phyloP scores from a whole-genome alignment of 1,140 invertebrate species.

The Semibalanus balanoides region DNA sequence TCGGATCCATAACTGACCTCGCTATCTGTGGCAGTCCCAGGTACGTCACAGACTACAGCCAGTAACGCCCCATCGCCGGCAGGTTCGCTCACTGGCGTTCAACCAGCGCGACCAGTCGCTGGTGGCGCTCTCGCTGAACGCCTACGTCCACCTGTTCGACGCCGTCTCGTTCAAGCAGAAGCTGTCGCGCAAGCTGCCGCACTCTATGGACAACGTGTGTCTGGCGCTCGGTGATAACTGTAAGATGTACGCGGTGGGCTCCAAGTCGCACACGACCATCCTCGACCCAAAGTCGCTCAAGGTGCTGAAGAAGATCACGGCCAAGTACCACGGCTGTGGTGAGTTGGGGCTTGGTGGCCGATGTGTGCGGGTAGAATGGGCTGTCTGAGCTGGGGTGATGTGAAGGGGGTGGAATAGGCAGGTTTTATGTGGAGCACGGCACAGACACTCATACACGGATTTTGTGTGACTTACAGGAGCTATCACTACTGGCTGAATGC shows the following conservation, averaged over 20 bases:
- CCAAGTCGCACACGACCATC: slow-evolving; percentile 77
- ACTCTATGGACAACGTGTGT: slow-evolving; percentile 84
- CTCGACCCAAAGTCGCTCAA: slow-evolving; percentile 76
- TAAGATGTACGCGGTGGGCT: slow-evolving; percentile 80
- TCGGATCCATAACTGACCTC: too few relatives aligned
- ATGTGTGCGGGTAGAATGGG: too few relatives aligned
- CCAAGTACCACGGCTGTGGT: background rate
- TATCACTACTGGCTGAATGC: too few relatives aligned
- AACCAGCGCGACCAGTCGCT: slow-evolving; percentile 74
- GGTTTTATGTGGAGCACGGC: too few relatives aligned
- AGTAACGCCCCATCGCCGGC: slow-evolving; percentile 37
- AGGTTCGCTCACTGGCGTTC: slow-evolving; percentile 74
- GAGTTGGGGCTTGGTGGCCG: too few relatives aligned
- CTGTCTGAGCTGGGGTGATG: too few relatives aligned
- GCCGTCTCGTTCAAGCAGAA: slow-evolving; percentile 69
- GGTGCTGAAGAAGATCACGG: slow-evolving; percentile 38
- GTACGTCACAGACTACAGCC: too few relatives aligned
- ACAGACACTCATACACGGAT: too few relatives aligned
- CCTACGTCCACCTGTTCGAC: slow-evolving; percentile 78
- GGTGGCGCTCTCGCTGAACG: slow-evolving; percentile 80
- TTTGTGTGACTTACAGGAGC: too few relatives aligned
- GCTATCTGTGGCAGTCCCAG: too few relatives aligned
- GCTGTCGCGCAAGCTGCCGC: slow-evolving; percentile 68
- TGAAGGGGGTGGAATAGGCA: too few relatives aligned
- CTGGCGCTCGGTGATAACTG: slow-evolving; percentile 62